phyloP scores from a whole-genome alignment of 2,113 vertebrate genomes.

The Zootoca vivipara region DNA sequence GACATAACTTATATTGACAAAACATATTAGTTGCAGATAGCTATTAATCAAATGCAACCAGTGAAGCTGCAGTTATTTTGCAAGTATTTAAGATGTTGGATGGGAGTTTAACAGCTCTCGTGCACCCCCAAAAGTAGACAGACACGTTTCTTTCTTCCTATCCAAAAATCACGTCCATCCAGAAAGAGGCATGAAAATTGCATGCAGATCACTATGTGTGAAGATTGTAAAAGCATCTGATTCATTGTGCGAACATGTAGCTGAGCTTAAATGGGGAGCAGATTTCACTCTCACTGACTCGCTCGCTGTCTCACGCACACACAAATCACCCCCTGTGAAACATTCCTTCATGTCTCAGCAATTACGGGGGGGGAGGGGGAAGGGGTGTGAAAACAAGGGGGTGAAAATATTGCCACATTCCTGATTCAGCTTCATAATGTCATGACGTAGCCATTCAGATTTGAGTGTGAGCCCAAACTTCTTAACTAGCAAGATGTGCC shows the following conservation, averaged over 20 bases:
- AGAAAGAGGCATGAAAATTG: not conserved
- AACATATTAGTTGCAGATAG: not conserved
- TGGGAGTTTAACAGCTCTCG: constrained; percentile 30
- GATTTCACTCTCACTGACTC: not conserved
- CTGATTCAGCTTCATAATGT: no score
- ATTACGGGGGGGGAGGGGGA: no score
- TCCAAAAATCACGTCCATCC: not conserved
- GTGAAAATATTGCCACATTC: no score
- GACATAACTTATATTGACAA: not conserved
- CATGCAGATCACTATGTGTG: not conserved
- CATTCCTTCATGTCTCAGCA: no score
- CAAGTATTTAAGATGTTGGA: constrained; percentile 28
- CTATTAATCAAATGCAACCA: constrained; percentile 1
- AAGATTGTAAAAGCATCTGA: not conserved
- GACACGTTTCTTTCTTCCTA: not conserved
- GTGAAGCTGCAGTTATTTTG: constrained; percentile 2
- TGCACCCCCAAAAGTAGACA: not conserved
- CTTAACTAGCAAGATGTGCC: no score
- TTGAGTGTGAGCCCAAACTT: no score
- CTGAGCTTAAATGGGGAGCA: not conserved
- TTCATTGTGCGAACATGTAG: not conserved
- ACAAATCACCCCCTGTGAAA: no score
- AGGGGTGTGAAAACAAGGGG: no score
- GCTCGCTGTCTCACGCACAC: no score
- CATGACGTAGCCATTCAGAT: no score